A percentile compares a stretch with the other conserved stretches of the same genome.
Conservation (phyloP, 2,888 invertebrate genomes). For the Ennomos quercinarius region DNA sequence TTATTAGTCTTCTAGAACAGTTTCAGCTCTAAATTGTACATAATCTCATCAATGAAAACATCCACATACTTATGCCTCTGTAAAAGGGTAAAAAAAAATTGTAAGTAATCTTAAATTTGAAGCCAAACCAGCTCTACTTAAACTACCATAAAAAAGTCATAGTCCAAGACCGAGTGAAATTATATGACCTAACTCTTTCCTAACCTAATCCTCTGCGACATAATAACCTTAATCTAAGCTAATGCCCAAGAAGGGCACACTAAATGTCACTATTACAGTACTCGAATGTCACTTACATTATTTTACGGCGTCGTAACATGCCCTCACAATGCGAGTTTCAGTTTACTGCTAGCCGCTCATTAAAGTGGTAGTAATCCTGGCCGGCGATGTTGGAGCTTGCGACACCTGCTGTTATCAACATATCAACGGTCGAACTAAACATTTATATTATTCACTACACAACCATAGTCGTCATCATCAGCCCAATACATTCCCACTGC, state of each 20-base stretch:
- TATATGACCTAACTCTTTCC: conserved; percentile 26
- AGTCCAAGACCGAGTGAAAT: conserved; percentile 2
- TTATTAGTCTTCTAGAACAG: no score
- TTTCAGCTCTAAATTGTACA: no score
- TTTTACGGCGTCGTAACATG: conserved; percentile 70
- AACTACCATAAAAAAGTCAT: background rate
- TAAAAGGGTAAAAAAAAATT: no score
- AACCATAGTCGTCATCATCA: no score
- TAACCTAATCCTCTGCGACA: conserved; percentile 33
- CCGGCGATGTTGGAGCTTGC: conserved; percentile 20
- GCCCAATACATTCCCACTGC: no score
- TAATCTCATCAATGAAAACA: no score
- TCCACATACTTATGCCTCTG: no score
- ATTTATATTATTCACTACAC: background rate
- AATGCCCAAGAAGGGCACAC: conserved; percentile 50
- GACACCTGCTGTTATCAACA: conserved; percentile 31
- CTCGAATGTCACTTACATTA: conserved; percentile 65
- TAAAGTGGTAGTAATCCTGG: conserved; percentile 42
- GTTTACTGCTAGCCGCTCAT: conserved; percentile 58
- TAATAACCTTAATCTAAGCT: conserved; percentile 39
- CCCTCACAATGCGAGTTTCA: conserved; percentile 51
- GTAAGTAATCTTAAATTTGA: no score
- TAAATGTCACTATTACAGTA: conserved; percentile 69
- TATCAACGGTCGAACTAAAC: conserved; percentile 6
- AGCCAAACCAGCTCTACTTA: no score